Conservation (phyloP, 2,888 invertebrate species). For the Colostygia pectinataria region DNA sequence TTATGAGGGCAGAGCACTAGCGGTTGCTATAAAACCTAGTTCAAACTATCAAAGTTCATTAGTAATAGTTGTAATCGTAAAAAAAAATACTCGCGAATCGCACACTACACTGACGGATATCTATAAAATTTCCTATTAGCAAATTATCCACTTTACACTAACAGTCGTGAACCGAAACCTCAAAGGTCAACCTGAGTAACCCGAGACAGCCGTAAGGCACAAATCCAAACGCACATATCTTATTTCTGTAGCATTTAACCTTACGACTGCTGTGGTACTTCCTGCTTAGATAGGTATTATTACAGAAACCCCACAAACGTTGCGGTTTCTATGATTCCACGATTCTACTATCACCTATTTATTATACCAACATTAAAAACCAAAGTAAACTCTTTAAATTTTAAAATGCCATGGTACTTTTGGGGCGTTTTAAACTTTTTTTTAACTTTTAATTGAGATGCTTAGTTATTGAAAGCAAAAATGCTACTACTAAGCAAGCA, state of each 20-base stretch:
- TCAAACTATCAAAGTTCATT: no score
- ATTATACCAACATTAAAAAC: constrained; percentile 22
- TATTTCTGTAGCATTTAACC: constrained; percentile 82
- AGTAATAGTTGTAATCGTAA: no score
- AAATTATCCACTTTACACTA: constrained; percentile 2
- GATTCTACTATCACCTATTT: constrained; percentile 26
- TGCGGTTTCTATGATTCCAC: constrained; percentile 74
- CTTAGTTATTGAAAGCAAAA: no score
- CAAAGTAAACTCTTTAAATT: no score
- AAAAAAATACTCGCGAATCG: no score
- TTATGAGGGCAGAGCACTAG: no score
- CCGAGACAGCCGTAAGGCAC: constrained; percentile 43
- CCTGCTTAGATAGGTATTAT: constrained; percentile 74
- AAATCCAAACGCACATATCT: constrained; percentile 73
- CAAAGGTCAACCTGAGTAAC: constrained; percentile 38
- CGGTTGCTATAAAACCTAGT: no score
- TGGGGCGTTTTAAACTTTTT: no score
- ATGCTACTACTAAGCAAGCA: no score
- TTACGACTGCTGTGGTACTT: constrained; percentile 72
- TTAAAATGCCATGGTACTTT: no score
- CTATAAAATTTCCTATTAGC: neutral
- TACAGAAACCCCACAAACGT: constrained; percentile 75
- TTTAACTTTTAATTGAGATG: no score
- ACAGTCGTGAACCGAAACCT: constrained; percentile 19
- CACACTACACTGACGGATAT: no score